Evolutionary conservation across 2,113 vertebrate genomes (phyloP).

Genomic region (Propithecus coquereli): DNA sequence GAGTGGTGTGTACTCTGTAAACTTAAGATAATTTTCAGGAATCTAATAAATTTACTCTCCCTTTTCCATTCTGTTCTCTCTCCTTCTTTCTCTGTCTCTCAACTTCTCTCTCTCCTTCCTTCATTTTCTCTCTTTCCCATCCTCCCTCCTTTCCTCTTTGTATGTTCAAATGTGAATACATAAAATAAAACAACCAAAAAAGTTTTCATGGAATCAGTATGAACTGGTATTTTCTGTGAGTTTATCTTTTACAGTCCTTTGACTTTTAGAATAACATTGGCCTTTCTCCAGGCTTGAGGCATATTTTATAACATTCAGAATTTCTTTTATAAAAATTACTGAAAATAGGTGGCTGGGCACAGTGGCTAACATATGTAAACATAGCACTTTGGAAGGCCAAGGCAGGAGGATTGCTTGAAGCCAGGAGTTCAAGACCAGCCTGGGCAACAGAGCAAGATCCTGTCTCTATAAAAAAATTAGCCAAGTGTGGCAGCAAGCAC

Average conservation of each 20-base stretch:
- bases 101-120: neutral
- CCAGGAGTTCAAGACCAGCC: no score
- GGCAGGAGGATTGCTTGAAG: no score
- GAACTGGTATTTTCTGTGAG: conserved; percentile 25
- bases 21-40: conserved; percentile 27
- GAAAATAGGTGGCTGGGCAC: neutral
- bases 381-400: no score
- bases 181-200: neutral
- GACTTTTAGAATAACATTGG: neutral
- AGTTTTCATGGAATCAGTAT: neutral
- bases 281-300: neutral
- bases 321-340: neutral
- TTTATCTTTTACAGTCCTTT: conserved; percentile 42
- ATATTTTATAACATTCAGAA: neutral
- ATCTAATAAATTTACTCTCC: neutral
- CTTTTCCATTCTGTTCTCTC: neutral
- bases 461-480: no score
- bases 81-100: neutral
- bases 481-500: no score
- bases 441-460: no score
- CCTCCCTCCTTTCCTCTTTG: neutral
- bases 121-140: neutral
- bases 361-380: no score
- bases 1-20: neutral
- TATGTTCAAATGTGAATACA: neutral